Conservation (phyloP, 2,888 invertebrate species). For the Tipula vernalis region DNA sequence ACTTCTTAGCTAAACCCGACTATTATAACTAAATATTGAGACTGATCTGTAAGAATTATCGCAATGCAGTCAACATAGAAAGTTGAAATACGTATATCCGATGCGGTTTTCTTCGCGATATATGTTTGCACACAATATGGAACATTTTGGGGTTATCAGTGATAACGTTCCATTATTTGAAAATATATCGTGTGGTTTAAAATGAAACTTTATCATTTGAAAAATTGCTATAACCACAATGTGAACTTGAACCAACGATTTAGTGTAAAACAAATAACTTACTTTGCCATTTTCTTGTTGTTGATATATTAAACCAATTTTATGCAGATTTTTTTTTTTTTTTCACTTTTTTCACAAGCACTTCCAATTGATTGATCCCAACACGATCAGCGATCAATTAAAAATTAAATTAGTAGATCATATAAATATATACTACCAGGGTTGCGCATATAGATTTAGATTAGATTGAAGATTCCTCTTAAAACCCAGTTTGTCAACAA, state of each 20-base stretch:
- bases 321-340: neutral
- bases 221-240: neutral
- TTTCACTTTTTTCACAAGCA: neutral
- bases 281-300: neutral
- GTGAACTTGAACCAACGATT: neutral
- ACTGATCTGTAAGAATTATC: neutral
- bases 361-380: neutral
- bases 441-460: neutral
- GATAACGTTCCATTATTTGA: neutral
- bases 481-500: neutral
- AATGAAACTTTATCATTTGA: neutral
- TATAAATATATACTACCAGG: neutral
- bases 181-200: neutral
- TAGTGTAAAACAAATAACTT: neutral
- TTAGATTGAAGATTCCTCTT: neutral
- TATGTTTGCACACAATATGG: neutral
- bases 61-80: neutral
- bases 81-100: neutral
- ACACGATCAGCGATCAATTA: neutral
- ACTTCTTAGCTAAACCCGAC: neutral
- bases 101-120: neutral
- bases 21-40: neutral
- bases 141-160: neutral
- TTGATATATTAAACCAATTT: neutral
- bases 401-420: neutral